Percentiles rank a stretch among this genome's conserved stretches.
Evolutionary conservation across 2,797 vertebrate species (phyloP).

Genomic region (Siniperca scherzeri): DNA sequence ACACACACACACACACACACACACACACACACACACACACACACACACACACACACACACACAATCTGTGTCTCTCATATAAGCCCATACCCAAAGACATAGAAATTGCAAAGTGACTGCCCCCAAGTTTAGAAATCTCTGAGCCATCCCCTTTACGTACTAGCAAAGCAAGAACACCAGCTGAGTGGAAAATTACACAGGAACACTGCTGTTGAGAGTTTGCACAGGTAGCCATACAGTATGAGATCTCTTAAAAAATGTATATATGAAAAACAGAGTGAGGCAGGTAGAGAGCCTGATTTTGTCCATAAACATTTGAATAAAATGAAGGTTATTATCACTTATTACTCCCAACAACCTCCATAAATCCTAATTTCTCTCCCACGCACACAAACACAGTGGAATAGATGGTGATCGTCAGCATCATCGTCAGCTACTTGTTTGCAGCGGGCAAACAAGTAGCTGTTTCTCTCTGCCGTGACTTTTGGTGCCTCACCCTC

Average conservation of each 20-base stretch:
- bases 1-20: slow-evolving; percentile 22
- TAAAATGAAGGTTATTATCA: slow-evolving; percentile 18
- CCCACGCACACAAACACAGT: slow-evolving; percentile 1
- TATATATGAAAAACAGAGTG: not conserved
- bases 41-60: not conserved
- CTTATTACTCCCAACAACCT: slow-evolving; percentile 26
- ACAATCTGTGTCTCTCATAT: slow-evolving; percentile 32
- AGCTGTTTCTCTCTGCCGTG: slow-evolving; percentile 41
- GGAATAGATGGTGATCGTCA: slow-evolving; percentile 18
- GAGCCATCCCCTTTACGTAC: slow-evolving; percentile 36
- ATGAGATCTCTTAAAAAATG: slow-evolving; percentile 10
- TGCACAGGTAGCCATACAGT: slow-evolving; percentile 17
- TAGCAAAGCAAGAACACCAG: slow-evolving; percentile 77
- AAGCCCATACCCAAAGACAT: slow-evolving; percentile 45
- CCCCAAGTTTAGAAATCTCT: slow-evolving; percentile 50
- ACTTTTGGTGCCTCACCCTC: slow-evolving; percentile 43
- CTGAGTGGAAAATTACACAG: slow-evolving; percentile 91
- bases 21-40: slow-evolving; percentile 22
- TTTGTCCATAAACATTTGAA: slow-evolving; percentile 21
- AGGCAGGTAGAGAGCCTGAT: not conserved
- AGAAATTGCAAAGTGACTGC: slow-evolving; percentile 49
- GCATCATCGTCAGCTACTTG: slow-evolving; percentile 12
- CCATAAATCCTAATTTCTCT: slow-evolving; percentile 31
- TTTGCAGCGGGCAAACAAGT: slow-evolving; percentile 31
- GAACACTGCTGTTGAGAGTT: slow-evolving; percentile 63